These are phyloP conservation scores for Genyomyrus donnyi DNA, from an alignment of 2,113 vertebrate genomes.

Conservation along the genomic window DNA sequence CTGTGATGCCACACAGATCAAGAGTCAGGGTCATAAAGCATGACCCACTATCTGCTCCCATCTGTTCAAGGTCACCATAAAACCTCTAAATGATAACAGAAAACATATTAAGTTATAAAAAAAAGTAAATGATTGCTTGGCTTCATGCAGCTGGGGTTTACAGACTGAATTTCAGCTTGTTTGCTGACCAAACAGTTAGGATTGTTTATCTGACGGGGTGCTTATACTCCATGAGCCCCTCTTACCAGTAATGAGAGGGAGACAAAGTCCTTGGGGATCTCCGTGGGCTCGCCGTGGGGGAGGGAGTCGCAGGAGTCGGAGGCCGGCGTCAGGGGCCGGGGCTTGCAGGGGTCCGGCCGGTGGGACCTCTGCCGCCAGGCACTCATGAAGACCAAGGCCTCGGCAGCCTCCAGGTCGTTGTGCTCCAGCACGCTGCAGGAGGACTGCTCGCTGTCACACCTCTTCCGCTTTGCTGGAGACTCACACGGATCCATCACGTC, in stretches of 20 bases:
- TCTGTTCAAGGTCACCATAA: slow-evolving; percentile 32
- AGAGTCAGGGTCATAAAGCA: not conserved
- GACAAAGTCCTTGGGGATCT: slow-evolving; percentile 78
- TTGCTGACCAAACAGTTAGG: slow-evolving; percentile 25
- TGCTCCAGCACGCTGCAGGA: slow-evolving; percentile 74
- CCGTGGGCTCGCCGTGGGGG: slow-evolving; percentile 51
- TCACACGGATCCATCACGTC: slow-evolving; percentile 70
- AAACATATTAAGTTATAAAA: slow-evolving; percentile 29
- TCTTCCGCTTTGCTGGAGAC: slow-evolving; percentile 69
- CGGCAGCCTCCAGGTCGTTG: slow-evolving; percentile 88
- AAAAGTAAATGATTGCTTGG: not conserved
- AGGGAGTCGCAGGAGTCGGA: slow-evolving; percentile 86
- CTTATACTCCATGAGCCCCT: not conserved
- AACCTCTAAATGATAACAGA: slow-evolving; percentile 31
- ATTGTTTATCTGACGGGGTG: not conserved
- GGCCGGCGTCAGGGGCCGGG: slow-evolving; percentile 85
- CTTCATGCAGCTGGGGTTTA: not conserved
- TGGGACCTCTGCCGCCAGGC: slow-evolving; percentile 81
- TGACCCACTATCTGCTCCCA: slow-evolving; percentile 23
- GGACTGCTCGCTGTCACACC: slow-evolving; percentile 74
- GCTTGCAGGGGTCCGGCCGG: slow-evolving; percentile 54
- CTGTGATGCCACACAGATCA: not conserved
- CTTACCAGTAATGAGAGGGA: slow-evolving; percentile 88
- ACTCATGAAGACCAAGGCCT: slow-evolving; percentile 93
- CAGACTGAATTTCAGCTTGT: slow-evolving; percentile 10